Conservation (phyloP, 1,140 invertebrate species). For the Trichomalopsis sarcophagae region DNA sequence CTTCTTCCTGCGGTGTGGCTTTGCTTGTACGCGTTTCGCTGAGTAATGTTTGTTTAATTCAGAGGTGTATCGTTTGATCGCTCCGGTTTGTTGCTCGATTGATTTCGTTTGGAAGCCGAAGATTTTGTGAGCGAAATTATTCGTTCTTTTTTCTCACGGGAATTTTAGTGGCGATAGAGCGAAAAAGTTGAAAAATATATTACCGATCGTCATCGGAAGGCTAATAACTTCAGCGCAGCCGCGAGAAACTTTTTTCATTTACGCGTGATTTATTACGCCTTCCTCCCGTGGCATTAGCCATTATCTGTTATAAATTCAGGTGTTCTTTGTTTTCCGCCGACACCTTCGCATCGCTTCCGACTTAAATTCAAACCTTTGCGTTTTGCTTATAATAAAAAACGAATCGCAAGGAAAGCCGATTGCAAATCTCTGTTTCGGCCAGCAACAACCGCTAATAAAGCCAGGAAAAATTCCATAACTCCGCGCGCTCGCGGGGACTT, state of each 20-base stretch:
- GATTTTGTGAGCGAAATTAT: no score
- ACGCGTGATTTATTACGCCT: constrained; percentile 40
- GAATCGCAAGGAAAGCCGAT: no score
- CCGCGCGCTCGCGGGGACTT: background rate
- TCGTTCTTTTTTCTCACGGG: background rate
- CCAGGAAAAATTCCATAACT: constrained; percentile 8
- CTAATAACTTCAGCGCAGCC: constrained; percentile 6
- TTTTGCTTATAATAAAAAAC: no score
- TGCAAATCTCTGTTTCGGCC: no score
- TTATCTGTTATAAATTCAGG: constrained; percentile 19
- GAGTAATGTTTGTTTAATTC: no score
- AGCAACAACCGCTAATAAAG: background rate
- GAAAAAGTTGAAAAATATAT: constrained; percentile 32
- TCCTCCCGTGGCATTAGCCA: background rate
- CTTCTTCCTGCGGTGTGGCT: no score
- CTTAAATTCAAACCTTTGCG: background rate
- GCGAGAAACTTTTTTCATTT: constrained; percentile 42
- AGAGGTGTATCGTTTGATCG: no score
- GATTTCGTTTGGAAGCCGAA: no score
- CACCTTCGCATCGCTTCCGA: background rate
- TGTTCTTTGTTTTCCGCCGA: background rate
- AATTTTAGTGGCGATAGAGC: background rate
- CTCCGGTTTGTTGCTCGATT: no score
- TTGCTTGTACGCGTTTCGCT: no score
- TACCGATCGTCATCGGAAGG: constrained; percentile 8